Evolutionary conservation across 1,140 invertebrate genomes (phyloP).

Genomic region (Halyomorpha halys): DNA sequence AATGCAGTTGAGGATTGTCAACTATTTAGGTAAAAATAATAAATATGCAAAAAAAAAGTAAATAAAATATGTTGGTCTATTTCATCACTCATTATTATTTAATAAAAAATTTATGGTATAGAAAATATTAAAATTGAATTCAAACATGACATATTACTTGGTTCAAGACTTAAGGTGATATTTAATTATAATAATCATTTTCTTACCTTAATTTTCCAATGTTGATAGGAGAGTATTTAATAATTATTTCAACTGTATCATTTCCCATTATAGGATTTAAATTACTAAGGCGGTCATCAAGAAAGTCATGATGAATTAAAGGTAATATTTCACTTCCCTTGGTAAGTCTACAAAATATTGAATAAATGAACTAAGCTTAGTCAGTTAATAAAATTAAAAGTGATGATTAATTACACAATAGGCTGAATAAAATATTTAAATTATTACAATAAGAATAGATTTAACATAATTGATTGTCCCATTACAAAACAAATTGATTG

Average conservation of each 20-base stretch:
- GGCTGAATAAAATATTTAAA: not conserved
- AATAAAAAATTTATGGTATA: too few species aligned
- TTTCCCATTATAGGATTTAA: conserved; percentile 51
- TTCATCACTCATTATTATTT: too few species aligned
- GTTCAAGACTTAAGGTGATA: too few species aligned
- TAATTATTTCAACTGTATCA: conserved; percentile 45
- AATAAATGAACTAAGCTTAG: not conserved
- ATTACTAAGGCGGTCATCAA: conserved; percentile 65
- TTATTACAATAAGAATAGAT: too few species aligned
- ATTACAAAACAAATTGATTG: not conserved
- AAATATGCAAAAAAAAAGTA: too few species aligned
- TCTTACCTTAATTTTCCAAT: conserved; percentile 29
- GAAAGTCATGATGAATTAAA: conserved; percentile 67
- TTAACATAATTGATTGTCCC: too few species aligned
- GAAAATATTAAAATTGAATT: too few species aligned
- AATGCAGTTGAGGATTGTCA: too few species aligned
- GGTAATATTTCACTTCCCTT: conserved; percentile 52
- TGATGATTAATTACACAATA: not conserved
- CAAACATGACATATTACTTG: too few species aligned
- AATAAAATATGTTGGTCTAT: too few species aligned
- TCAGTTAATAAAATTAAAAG: not conserved
- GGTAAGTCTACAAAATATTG: conserved; percentile 22
- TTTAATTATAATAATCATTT: too few species aligned
- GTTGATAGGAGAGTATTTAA: conserved; percentile 48
- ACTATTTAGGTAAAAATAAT: too few species aligned